These are phyloP conservation scores for Scophthalmus maximus DNA, from an alignment of 2,113 vertebrate species.

Conservation along the genomic window DNA sequence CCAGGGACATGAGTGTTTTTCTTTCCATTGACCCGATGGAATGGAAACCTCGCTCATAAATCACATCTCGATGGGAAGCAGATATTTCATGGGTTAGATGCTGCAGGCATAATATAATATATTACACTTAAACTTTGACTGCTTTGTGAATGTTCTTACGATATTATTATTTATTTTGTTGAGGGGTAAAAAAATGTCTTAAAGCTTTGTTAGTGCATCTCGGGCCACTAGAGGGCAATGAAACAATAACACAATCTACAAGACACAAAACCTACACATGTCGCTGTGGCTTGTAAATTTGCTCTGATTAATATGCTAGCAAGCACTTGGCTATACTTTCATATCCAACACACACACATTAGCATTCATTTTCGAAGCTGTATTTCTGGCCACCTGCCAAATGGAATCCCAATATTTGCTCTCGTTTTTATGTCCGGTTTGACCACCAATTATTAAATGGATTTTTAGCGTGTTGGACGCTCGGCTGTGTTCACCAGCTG, in stretches of 20 bases:
- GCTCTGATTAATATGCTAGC: neutral
- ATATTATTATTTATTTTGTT: neutral
- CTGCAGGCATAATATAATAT: neutral
- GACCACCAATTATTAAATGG: neutral
- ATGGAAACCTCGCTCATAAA: constrained; percentile 33
- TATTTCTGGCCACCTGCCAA: neutral
- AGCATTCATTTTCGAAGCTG: neutral
- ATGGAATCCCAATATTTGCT: neutral
- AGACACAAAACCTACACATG: neutral
- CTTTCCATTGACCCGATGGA: constrained; percentile 22
- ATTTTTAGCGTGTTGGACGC: neutral
- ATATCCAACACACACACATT: neutral
- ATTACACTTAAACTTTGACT: neutral
- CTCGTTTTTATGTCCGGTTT: neutral
- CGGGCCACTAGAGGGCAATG: neutral
- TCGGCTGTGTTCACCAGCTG: neutral
- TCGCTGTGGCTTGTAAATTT: too few species aligned
- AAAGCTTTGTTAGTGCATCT: neutral
- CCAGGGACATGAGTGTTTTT: constrained; percentile 20
- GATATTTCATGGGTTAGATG: constrained; percentile 2
- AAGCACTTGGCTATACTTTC: neutral
- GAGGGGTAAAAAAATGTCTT: neutral
- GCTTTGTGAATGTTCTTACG: neutral
- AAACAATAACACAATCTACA: neutral
- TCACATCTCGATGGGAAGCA: constrained; percentile 23